phyloP scores from a whole-genome alignment of 1,140 invertebrate species.

The Chironomus striatipennis region DNA sequence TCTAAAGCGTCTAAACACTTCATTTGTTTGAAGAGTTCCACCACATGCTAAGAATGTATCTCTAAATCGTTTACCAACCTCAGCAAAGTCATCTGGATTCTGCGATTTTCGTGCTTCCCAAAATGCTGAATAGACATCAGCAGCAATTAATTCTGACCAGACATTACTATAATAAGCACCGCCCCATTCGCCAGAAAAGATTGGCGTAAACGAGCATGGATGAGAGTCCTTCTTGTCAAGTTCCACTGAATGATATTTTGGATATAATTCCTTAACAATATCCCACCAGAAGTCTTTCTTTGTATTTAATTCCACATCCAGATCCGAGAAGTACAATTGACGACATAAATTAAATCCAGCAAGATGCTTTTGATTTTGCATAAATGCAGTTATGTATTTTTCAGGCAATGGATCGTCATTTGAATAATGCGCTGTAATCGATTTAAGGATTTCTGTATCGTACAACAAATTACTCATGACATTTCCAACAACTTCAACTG shows the following conservation, averaged over 20 bases:
- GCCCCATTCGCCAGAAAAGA: slow-evolving; percentile 61
- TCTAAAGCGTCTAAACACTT: slow-evolving; percentile 82
- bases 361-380: slow-evolving; percentile 59
- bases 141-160: slow-evolving; percentile 81
- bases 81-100: slow-evolving; percentile 42
- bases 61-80: slow-evolving; percentile 62
- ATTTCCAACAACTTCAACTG: slow-evolving; percentile 65
- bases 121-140: slow-evolving; percentile 81
- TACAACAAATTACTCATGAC: slow-evolving; percentile 77
- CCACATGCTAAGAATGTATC: slow-evolving; percentile 79
- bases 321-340: slow-evolving; percentile 69
- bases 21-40: slow-evolving; percentile 65
- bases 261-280: slow-evolving; percentile 67
- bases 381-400: slow-evolving; percentile 54
- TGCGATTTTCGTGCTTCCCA: slow-evolving; percentile 49
- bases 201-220: slow-evolving; percentile 67
- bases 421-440: slow-evolving; percentile 62
- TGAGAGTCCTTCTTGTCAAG: slow-evolving; percentile 68
- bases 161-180: slow-evolving; percentile 67
- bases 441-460: slow-evolving; percentile 56
- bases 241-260: slow-evolving; percentile 62
- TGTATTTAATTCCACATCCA: slow-evolving; percentile 79
- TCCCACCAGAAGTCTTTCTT: slow-evolving; percentile 70
- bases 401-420: slow-evolving; percentile 61
- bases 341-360: slow-evolving; percentile 67